Evolutionary conservation across 2,113 vertebrate genomes (phyloP), one percentile per base, ranked within the genome.

Genomic region (Cichladusa arquata): DNA sequence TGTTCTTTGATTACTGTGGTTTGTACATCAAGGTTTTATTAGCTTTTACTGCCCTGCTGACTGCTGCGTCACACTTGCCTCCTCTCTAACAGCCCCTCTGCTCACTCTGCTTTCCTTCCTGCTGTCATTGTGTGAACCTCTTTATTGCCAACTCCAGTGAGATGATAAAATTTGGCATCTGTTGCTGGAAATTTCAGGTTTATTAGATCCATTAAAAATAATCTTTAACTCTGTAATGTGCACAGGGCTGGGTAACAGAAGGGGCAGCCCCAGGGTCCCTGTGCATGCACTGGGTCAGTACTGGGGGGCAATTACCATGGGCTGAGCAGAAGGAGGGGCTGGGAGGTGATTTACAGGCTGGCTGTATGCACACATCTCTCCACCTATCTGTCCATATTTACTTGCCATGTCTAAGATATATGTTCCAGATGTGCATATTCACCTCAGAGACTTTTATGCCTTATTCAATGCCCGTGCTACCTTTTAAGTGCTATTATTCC

Each of bases 31-130:
- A 86, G 70, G 53, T 79, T 96, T 96, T 92, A 90, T 90, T 71
- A 81, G 69, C n/a, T 96, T 96, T 96, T 86, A 93, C 65, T 94
- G 94, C 82, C 76, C 53, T 81, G 14, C 90, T 92, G 86, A 54
- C 66, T 77, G 54, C 92, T 62, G 47, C 56, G 50, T 83, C 85
- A 47, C 7, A 7, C 81, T 44, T 26, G 11, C 47, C 44, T 93
- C 72, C 29, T 60, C 72, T 33, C 60, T 88, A 86, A 81, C 2
- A 6, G 31, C 72, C 61, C 44, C 69, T 83, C 88, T 90, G 76
- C 60, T 90, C 48, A 7, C 81, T 53, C 79, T 42, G 56, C 80
- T 90, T 78, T 48, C 80, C 82, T 81, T 78, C 77, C 90, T 38
- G 11, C 56, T 9, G 40, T 12, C 3, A 90, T 74, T 81, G 34